Base-by-base conservation (phyloP, 2,888 invertebrate species). In the Zhengitettix transpicula region DNA sequence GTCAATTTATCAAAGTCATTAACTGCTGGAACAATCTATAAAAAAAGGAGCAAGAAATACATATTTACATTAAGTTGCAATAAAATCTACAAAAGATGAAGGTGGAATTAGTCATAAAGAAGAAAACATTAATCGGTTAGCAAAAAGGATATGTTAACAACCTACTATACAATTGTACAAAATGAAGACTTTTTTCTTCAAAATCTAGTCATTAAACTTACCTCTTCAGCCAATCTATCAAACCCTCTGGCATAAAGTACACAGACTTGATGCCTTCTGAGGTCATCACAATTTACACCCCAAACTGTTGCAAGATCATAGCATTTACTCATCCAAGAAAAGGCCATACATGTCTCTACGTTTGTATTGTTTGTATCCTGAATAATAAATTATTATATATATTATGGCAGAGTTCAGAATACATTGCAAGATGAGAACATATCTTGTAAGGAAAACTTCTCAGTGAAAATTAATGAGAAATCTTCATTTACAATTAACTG, bases 181-280 rank as follows among this genome's bases (percentile, higher is more conserved):
- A n/a, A n/a, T n/a, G n/a, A n/a, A n/a, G n/a, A n/a, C n/a, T n/a
- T n/a, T n/a, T n/a, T n/a, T n/a, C n/a, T n/a, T n/a, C n/a, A n/a
- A n/a, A n/a, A n/a, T n/a, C n/a, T n/a, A n/a, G n/a, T n/a, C 14
- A n/a, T 52, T 16, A 54, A 44, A 61, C 67, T 67, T 66, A 82
- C 82, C 74, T 82, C 82, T 69, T 80, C 78, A 51, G 81, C 83
- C 42, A 80, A 67, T 63, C 74, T 74, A 71, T 83, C 83, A 65
- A 78, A 76, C 47, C 81, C 81, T 63, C 75, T 74, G 10, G 76
- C 73, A 67, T 82, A 82, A 54, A 82, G 75, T 68, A 79, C 79
- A 68, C 77, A 77, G 62, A 88, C 86, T 78, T 93, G 88, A 72
- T 87, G 87, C 58, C 88, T 80, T 65, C 84, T 80, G 52, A 95